These are phyloP conservation scores for Zosterops borbonicus DNA, from an alignment of 2,113 vertebrate species.

Conservation along the genomic window DNA sequence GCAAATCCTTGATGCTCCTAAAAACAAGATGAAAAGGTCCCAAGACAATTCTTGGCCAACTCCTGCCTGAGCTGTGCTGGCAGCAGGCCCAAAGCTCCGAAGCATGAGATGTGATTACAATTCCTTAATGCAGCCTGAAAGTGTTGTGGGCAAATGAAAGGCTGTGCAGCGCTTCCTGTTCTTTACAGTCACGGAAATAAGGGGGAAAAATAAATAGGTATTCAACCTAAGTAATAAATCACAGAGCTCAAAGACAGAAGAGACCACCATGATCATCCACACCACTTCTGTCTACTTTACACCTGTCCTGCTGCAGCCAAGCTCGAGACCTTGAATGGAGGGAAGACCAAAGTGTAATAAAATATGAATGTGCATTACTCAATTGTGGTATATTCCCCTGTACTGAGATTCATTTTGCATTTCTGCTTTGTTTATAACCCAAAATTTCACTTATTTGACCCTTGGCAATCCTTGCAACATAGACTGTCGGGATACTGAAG, in stretches of 20 bases:
- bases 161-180: background rate
- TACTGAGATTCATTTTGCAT: background rate
- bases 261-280: background rate
- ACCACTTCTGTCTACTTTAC: background rate
- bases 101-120: constrained; percentile 51
- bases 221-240: background rate
- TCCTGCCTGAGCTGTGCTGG: background rate
- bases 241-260: background rate
- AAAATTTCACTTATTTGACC: background rate
- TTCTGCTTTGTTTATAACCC: background rate
- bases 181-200: background rate
- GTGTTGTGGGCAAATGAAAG: constrained; percentile 1
- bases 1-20: background rate
- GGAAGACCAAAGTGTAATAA: background rate
- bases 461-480: background rate
- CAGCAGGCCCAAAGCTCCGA: background rate
- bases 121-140: constrained; percentile 16
- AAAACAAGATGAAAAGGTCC: constrained; percentile 2
- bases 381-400: no score
- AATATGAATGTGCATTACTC: background rate
- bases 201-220: background rate
- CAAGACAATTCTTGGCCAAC: constrained; percentile 5
- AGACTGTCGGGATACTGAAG: background rate
- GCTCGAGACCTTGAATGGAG: background rate
- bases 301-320: background rate